Evolutionary conservation across 1,140 invertebrate genomes (phyloP), one percentile per base, ranked within the genome.

Genomic region (Pomacea maculata): DNA sequence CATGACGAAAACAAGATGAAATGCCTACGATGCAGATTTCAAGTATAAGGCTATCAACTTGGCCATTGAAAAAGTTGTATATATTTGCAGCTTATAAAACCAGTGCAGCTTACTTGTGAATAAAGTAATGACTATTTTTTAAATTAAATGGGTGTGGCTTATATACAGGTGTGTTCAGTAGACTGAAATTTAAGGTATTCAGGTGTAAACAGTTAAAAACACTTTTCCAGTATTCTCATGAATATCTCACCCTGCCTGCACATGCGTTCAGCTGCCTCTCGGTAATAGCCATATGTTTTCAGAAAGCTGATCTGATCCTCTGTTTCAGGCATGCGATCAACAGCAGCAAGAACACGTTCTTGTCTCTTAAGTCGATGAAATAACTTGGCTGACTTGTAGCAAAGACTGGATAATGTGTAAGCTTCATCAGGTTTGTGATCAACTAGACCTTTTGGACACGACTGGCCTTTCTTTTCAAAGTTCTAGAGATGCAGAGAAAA

Each of bases 271-370:
- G 86, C 87, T 34, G 86, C 87, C 52, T 87, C 68, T 21, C 65
- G 29, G 15, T 83, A 77, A 73, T 84, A 86, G 54, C 80, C 81
- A 17, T 85, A 80, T 4, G 83, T 82, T 25, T 83, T 84, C 9
- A 89, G 82, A 65, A 89, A 89, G 15, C 78, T 75, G 10, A 87
- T 80, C 76, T 84, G 84, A 63, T 88, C 87, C 68, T 85, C 80
- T 1, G 79, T 76, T 52, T 82, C 79, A 6, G 82, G 80, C 71
- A 88, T 75, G 61, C 85, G 81, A 21, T 85, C 80, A 7, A 89
- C 76, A 68, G 86, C 84, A 15, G 82, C 86, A 74, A 85, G 77
- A 83, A 88, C 86, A 65, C 80, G 84, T 17, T 80, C 75, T 25
- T 57, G 64, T 21, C 87, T 85, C 10, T 82, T 83, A 17, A 81